Evolutionary conservation across 2,888 invertebrate species (phyloP).

Genomic region (Noctua pronuba): DNA sequence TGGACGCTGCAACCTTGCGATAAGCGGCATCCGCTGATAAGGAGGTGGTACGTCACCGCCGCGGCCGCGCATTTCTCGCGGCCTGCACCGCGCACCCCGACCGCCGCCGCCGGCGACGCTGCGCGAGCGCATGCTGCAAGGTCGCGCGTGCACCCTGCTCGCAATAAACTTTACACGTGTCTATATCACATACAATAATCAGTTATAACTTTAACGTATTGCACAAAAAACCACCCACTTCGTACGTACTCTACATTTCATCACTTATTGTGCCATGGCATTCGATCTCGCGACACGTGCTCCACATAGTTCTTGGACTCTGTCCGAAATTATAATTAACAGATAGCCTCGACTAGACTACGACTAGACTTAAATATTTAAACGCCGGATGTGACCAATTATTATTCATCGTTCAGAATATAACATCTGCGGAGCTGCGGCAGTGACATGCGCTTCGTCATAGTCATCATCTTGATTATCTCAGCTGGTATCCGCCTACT

Average conservation of each 20-base stretch:
- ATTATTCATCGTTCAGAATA: constrained; percentile 62
- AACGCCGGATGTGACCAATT: constrained; percentile 66
- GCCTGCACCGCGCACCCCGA: constrained; percentile 55
- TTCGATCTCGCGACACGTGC: constrained; percentile 4
- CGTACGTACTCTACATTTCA: constrained; percentile 23
- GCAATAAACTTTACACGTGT: constrained; percentile 84
- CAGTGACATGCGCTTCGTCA: constrained; percentile 55
- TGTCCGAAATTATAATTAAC: constrained; percentile 24
- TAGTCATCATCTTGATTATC: constrained; percentile 53
- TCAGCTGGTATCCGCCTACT: constrained; percentile 38
- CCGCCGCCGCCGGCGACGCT: constrained; percentile 45
- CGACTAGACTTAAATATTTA: constrained; percentile 56
- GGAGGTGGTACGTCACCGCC: constrained; percentile 74
- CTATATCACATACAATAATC: constrained; percentile 64
- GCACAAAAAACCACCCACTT: constrained; percentile 33
- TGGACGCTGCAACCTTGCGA: constrained; percentile 83
- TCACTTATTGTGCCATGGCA: constrained; percentile 11
- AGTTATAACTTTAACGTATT: constrained; percentile 43
- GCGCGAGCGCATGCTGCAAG: constrained; percentile 71
- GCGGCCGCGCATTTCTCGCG: constrained; percentile 81
- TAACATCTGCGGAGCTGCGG: constrained; percentile 60
- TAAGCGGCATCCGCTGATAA: constrained; percentile 86
- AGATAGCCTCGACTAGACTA: constrained; percentile 50
- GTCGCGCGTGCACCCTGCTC: constrained; percentile 78
- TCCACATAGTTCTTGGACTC: constrained; percentile 13